Evolutionary conservation across 1,140 invertebrate species (phyloP).

Genomic region (Dendroctonus ponderosae): DNA sequence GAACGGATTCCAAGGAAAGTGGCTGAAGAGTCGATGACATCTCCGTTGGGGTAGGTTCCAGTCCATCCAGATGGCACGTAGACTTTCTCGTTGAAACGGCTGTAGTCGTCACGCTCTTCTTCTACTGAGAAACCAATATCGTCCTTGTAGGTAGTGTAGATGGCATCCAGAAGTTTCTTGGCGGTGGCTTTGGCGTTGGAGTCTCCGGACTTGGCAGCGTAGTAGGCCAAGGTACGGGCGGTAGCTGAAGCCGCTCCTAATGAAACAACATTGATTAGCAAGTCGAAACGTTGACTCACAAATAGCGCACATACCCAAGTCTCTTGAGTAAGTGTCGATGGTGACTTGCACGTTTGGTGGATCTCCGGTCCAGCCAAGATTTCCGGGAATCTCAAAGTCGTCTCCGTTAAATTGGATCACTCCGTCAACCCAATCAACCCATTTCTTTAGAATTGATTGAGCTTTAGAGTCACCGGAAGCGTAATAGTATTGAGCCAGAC

Average conservation of each 20-base stretch:
- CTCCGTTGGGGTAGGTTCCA: constrained; percentile 36
- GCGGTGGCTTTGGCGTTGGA: constrained; percentile 21
- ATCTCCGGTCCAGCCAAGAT: constrained; percentile 25
- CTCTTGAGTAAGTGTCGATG: constrained; percentile 13
- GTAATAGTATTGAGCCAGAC: constrained; percentile 37
- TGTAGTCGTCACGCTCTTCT: constrained; percentile 25
- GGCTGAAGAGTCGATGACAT: constrained; percentile 32
- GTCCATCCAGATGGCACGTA: constrained; percentile 33
- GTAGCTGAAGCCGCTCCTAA: constrained; percentile 25
- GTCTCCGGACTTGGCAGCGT: constrained; percentile 34
- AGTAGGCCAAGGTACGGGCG: constrained; percentile 32
- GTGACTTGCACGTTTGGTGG: constrained; percentile 31
- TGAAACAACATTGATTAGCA: neutral
- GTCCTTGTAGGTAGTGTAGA: constrained; percentile 25
- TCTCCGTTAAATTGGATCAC: constrained; percentile 20
- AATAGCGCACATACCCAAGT: constrained; percentile 18
- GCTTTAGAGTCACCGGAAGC: constrained; percentile 33
- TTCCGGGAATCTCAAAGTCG: constrained; percentile 23
- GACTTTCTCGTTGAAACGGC: constrained; percentile 27
- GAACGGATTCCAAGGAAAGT: constrained; percentile 35
- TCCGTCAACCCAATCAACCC: constrained; percentile 25
- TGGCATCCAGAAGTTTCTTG: constrained; percentile 32
- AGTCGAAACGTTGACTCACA: neutral
- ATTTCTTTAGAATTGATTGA: constrained; percentile 25
- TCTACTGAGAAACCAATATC: constrained; percentile 17